Percentiles rank a stretch among this genome's conserved stretches.
Evolutionary conservation across 2,797 vertebrate genomes (phyloP).

Genomic region (Manis pentadactyla): DNA sequence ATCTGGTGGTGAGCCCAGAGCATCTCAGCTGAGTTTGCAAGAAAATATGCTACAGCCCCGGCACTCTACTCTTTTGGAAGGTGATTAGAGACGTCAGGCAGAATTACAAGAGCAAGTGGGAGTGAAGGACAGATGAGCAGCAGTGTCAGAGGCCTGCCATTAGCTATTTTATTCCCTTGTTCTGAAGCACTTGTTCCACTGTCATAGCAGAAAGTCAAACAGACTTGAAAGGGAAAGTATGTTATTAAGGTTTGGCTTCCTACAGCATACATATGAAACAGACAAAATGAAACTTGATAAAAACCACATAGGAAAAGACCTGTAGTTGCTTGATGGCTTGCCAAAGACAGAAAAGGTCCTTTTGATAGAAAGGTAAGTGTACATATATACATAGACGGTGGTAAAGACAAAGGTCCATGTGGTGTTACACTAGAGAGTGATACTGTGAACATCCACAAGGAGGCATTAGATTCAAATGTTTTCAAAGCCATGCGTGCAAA

Average conservation of each 20-base stretch:
- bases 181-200: not conserved
- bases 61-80: not conserved
- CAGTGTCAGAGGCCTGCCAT: not conserved
- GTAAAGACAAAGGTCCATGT: not conserved
- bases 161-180: not conserved
- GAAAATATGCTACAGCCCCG: not conserved
- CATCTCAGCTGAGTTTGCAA: not conserved
- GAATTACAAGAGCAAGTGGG: not conserved
- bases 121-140: not conserved
- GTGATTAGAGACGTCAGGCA: not conserved
- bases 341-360: not conserved
- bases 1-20: not conserved
- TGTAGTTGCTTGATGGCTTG: not conserved
- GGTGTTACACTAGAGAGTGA: not conserved
- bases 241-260: slow-evolving; percentile 19
- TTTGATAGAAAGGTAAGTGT: not conserved
- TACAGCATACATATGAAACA: not conserved
- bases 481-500: slow-evolving; percentile 51
- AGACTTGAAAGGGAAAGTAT: not conserved
- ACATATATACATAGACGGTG: fast-evolving
- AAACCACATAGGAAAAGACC: slow-evolving; percentile 40
- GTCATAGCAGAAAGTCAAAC: not conserved
- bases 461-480: slow-evolving; percentile 76
- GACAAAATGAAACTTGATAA: slow-evolving; percentile 30
- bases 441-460: slow-evolving; percentile 78